Evolutionary conservation across 1,140 invertebrate genomes (phyloP).

Genomic region (Argopecten irradians): DNA sequence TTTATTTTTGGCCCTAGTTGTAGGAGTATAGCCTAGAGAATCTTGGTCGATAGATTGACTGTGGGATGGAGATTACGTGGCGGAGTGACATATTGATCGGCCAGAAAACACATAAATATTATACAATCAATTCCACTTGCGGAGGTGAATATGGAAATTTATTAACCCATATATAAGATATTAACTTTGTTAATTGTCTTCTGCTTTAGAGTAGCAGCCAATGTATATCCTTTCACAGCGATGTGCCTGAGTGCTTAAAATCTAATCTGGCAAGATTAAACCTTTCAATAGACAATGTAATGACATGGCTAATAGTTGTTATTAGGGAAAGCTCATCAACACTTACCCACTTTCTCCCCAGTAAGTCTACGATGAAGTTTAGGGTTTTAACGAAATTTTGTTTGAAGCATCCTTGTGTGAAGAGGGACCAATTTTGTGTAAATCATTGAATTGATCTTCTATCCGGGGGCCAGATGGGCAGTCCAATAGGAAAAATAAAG

Average conservation of each 20-base stretch:
- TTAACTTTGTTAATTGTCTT: neutral
- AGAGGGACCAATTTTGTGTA: too few relatives aligned
- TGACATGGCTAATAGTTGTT: neutral
- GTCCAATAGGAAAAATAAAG: too few relatives aligned
- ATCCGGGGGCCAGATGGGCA: too few relatives aligned
- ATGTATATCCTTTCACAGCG: neutral
- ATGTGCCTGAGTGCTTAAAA: neutral
- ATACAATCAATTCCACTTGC: conserved; percentile 1
- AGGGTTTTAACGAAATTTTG: too few relatives aligned
- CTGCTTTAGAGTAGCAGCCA: neutral
- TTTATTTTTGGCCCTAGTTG: neutral
- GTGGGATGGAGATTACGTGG: neutral
- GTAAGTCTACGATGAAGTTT: too few relatives aligned
- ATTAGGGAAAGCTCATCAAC: neutral
- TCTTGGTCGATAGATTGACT: neutral
- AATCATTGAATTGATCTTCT: too few relatives aligned
- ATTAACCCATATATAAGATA: conserved; percentile 10
- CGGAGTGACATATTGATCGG: neutral
- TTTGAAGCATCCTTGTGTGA: too few relatives aligned
- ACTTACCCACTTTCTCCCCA: too few relatives aligned
- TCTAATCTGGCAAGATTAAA: neutral
- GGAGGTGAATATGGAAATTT: neutral
- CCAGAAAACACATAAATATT: neutral
- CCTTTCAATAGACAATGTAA: neutral
- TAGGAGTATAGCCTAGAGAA: neutral